Evolutionary conservation across 2,797 vertebrate species (phyloP), one percentile per base, ranked within the genome.

Genomic region (Clangula hyemalis): DNA sequence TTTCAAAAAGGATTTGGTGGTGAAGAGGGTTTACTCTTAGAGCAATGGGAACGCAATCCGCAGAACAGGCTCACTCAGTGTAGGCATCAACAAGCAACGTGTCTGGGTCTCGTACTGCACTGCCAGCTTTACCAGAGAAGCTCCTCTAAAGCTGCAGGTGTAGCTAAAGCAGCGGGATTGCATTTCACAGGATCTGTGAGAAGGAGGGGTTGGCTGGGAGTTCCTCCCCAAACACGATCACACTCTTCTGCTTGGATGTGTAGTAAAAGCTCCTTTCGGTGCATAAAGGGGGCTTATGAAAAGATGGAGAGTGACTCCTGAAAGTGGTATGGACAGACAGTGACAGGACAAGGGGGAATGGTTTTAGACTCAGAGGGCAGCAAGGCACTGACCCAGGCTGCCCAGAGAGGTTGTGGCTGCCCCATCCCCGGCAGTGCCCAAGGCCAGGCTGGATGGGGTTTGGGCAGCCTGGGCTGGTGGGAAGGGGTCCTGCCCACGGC

Each of bases 151-250:
- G 87, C 38, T 60, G 39, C 74, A 77, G 91, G 74, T 84, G 86
- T 25, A 80, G 65, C 83, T 60, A 11, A 14, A 53, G n/a, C 45
- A 49, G 69, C 20, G 12, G 47, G 28, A 19, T 53, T 27, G 10
- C 27, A 22, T 82, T 18, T 11, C 79, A 14, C 6, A 17, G 41
- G 16, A 22, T 10, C 57, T 78, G 22, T 32, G 56, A 47, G 69
- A 82, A 79, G 28, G 25, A 82, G 51, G 16, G 25, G 1, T 5
- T 64, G 51, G 39, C 11, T 76, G 41, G 8, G 25, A 79, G 18
- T 30, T 5, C 5, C 27, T 43, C 13, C 49, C 65, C 27, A 43
- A 7, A 54, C 1, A 4, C 0, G 0, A 10, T 53, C 57, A 89
- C 49, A 24, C 10, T 51, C 11, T 72, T 65, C 66, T 85, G 43